These are phyloP conservation scores for Lutjanus campechanus DNA, from an alignment of 2,797 vertebrate genomes.

Conservation along the genomic window DNA sequence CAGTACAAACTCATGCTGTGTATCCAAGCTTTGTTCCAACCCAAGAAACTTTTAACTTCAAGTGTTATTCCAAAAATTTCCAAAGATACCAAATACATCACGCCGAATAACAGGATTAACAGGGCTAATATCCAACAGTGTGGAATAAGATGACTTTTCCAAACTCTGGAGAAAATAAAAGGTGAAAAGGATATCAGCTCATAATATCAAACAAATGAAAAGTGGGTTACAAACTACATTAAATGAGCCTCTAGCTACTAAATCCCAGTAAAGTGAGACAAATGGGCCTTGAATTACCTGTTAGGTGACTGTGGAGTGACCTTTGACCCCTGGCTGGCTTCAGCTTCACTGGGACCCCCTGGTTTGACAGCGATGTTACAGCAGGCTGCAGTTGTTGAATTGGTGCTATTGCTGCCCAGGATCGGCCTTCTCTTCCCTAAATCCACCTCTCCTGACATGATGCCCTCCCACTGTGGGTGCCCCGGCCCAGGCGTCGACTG, in stretches of 20 bases:
- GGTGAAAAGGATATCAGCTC: background rate
- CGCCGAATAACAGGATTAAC: background rate
- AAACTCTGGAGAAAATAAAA: background rate
- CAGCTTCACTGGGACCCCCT: constrained; percentile 52
- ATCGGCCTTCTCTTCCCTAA: constrained; percentile 60
- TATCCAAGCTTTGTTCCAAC: background rate
- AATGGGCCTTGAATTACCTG: constrained; percentile 56
- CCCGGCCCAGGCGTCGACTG: constrained; percentile 68
- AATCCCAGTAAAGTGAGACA: background rate
- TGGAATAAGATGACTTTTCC: background rate
- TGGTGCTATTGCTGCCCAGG: constrained; percentile 45
- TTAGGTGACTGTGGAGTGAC: constrained; percentile 59
- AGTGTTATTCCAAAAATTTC: background rate
- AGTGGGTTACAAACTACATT: no score
- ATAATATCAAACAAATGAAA: no score
- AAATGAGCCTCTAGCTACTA: background rate
- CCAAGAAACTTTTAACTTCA: background rate
- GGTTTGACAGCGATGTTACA: constrained; percentile 65
- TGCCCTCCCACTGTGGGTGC: constrained; percentile 70
- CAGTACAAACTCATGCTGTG: background rate
- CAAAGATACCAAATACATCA: background rate
- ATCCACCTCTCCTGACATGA: constrained; percentile 58
- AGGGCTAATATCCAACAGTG: background rate
- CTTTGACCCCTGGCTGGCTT: constrained; percentile 55
- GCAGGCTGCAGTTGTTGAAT: constrained; percentile 52